Conservation (phyloP, 1,140 invertebrate species). For the Drosophila oshimai region DNA sequence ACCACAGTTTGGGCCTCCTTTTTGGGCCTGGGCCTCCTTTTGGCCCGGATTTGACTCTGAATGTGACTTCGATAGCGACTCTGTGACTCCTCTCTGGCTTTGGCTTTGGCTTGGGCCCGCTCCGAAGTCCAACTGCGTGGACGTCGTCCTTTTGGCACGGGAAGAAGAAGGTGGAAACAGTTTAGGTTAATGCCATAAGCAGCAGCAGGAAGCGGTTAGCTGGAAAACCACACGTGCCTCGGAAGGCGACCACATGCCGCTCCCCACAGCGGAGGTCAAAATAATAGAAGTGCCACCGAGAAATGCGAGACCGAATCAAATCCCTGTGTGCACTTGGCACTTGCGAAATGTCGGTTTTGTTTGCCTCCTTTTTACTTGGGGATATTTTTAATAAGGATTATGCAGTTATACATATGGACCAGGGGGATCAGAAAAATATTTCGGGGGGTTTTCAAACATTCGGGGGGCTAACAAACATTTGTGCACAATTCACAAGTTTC, state of each 20-base stretch:
- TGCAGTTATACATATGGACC: no score
- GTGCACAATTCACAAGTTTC: no score
- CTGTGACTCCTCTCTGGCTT: no score
- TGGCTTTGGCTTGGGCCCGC: no score
- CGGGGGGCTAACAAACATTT: no score
- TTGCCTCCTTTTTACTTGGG: no score
- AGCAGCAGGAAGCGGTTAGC: slow-evolving; percentile 69
- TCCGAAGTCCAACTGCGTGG: slow-evolving; percentile 22
- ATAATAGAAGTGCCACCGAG: slow-evolving; percentile 41
- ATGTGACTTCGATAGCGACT: slow-evolving; percentile 9
- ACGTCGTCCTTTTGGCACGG: background rate
- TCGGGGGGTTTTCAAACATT: no score
- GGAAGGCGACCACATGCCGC: slow-evolving; percentile 68
- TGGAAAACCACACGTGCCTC: slow-evolving; percentile 82
- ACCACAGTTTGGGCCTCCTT: slow-evolving; percentile 12
- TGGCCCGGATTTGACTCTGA: slow-evolving; percentile 43
- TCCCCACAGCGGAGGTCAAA: slow-evolving; percentile 34
- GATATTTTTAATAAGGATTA: no score
- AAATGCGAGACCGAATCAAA: slow-evolving; percentile 13
- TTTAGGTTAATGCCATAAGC: slow-evolving; percentile 72
- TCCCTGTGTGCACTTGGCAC: background rate
- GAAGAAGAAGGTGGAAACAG: slow-evolving; percentile 69
- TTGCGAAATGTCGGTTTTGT: background rate
- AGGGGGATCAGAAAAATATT: no score
- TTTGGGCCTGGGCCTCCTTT: slow-evolving; percentile 32